Conservation (phyloP, 2,797 vertebrate genomes). For the Xiphophorus birchmanni region DNA sequence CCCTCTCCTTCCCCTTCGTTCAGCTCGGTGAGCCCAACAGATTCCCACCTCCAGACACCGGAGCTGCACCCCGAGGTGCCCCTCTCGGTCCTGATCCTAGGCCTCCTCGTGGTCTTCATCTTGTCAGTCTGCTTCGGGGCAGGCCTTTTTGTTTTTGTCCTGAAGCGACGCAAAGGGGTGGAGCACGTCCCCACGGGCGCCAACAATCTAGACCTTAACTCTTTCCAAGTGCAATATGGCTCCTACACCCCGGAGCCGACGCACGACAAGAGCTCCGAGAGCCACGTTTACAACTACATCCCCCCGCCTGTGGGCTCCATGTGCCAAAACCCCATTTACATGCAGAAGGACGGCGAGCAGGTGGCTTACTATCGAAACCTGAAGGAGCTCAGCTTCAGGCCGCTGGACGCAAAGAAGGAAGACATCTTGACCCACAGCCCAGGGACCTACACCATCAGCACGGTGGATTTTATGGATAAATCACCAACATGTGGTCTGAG, state of each 20-base stretch:
- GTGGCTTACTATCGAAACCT: constrained; percentile 94
- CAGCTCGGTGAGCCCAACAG: constrained; percentile 81
- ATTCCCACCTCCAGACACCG: constrained; percentile 71
- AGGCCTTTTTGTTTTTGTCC: constrained; percentile 95
- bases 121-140: constrained; percentile 96
- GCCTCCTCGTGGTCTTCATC: constrained; percentile 96
- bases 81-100: constrained; percentile 94
- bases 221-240: constrained; percentile 95
- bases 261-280: constrained; percentile 85
- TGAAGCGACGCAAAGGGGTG: constrained; percentile 93
- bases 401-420: constrained; percentile 87
- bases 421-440: constrained; percentile 81
- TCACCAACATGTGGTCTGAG: constrained; percentile 54
- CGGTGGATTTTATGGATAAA: constrained; percentile 91
- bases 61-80: constrained; percentile 93
- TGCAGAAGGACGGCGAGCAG: constrained; percentile 94
- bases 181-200: constrained; percentile 83
- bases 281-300: constrained; percentile 96
- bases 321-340: constrained; percentile 99
- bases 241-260: constrained; percentile 88
- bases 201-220: constrained; percentile 92
- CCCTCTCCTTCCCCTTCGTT: constrained; percentile 51
- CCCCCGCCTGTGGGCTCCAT: constrained; percentile 94
- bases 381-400: constrained; percentile 90
- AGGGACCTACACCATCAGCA: constrained; percentile 91